Base-by-base conservation (phyloP, 2,113 vertebrate species). In the Nettapus auritus region DNA sequence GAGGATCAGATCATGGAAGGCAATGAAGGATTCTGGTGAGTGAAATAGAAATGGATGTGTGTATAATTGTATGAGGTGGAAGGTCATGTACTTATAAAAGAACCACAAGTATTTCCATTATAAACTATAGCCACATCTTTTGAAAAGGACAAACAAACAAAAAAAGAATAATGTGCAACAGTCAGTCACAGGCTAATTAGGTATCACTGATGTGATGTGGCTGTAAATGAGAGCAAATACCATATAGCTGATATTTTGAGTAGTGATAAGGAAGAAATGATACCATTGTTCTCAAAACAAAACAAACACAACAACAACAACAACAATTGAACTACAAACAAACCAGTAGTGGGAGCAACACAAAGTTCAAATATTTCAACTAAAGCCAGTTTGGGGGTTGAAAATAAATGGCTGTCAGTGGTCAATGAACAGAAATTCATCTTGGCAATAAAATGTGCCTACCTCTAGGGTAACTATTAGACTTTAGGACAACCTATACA, bases 1-100 rank as follows among this genome's bases (percentile, higher is more conserved):
- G 57, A 89, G 67, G 53, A 89, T 82, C 62, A 85, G 44, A 82
- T 73, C 68, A 75, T 23, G 44, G 34, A 63, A 88, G 26, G 6
- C 46, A 77, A 80, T 55, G 71, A 90, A 85, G 15, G 91, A 79
- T 93, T 95, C 69, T 82, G 34, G 82, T 82, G 62, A 88, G 68
- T 26, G 57, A 93, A 81, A 74, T 33, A 90, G 90, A 90, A 97
- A 90, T 18, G n/a, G 40, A 50, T 88, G 12, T 63, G 15, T 63
- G 11, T 66, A 6, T 66, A 90, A 57, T 70, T 69, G 14, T 71
- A 82, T 53, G 79, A 85, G 59, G 50, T 86, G n/a, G 50, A 79
- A 93, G 82, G 55, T 78, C 57, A 73, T 40, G 12, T 77, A 25
- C 36, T 83, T 79, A 82, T 4, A 34, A 4, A 89, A 71, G 56